Evolutionary conservation across 2,888 invertebrate genomes (phyloP).

Genomic region (Agonopterix alstromeriana): DNA sequence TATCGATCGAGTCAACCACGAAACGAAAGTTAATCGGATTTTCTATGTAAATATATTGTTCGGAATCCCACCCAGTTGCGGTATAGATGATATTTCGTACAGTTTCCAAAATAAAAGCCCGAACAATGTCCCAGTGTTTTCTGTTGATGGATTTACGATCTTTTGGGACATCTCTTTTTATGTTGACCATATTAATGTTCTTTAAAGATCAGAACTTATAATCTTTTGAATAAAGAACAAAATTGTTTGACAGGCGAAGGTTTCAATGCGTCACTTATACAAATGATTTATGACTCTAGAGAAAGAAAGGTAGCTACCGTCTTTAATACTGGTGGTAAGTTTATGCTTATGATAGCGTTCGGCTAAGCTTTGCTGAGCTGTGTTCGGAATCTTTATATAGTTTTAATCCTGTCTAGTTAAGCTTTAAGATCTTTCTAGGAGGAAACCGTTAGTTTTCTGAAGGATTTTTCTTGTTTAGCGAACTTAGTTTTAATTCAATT

Average conservation of each 20-base stretch:
- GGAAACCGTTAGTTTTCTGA: constrained; percentile 1
- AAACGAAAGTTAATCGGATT: constrained; percentile 60
- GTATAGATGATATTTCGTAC: constrained; percentile 18
- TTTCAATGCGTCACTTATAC: constrained; percentile 12
- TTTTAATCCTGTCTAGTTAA: constrained; percentile 15
- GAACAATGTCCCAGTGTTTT: constrained; percentile 31
- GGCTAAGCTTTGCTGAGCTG: constrained; percentile 9
- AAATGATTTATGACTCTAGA: constrained; percentile 23
- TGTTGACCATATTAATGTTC: constrained; percentile 16
- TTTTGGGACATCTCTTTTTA: constrained; percentile 28
- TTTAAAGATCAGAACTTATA: constrained; percentile 5
- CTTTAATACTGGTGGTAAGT: constrained; percentile 16
- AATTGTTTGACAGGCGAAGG: constrained; percentile 10
- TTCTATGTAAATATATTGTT: constrained; percentile 57
- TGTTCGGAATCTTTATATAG: constrained; percentile 14
- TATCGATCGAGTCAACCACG: constrained; percentile 34
- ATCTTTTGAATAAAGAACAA: constrained; percentile 11
- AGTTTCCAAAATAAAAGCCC: constrained; percentile 21
- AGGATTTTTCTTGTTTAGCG: too few relatives aligned
- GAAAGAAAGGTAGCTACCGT: constrained; percentile 26
- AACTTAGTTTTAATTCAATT: too few relatives aligned
- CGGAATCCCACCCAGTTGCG: constrained; percentile 46
- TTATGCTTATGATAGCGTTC: constrained; percentile 16
- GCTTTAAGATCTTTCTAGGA: constrained; percentile 1
- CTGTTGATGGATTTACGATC: constrained; percentile 44